Base-by-base conservation (phyloP, 2,888 invertebrate species). In the Lysandra coridon region DNA sequence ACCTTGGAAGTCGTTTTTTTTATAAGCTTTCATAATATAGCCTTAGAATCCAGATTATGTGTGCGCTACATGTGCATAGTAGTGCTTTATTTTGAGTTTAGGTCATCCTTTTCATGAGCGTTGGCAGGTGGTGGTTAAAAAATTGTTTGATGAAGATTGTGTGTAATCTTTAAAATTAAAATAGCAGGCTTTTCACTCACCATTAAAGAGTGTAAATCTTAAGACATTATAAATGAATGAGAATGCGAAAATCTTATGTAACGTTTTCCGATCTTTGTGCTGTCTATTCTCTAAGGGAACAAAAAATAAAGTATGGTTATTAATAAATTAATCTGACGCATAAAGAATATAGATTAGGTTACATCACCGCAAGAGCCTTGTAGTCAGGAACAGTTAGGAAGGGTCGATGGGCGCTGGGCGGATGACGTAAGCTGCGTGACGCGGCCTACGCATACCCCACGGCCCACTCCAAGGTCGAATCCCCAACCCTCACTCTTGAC, bases 371-470 rank as follows among this genome's bases (percentile, higher is more conserved):
- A 44, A 23, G 44, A 44, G 75, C 75, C 75, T 14, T 6, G 23
- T 37, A 40, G 89, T 88, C 88, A 88, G 86, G 86, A 85, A 84
- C 83, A 83, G 82, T 82, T 84, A 84, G 87, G 84, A 84, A 83
- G 82, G 84, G 83, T 83, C 80, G 84, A 83, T 83, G 83, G 84
- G 84, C 78, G 83, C 84, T 84, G 78, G 81, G 82, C 40, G 73
- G 73, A 53, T 92, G 92, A 92, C 92, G 91, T 92, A 90, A 92
- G 81, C 80, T 86, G 87, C 89, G 90, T 91, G 88, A 89, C 89
- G 88, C 79, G 60, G 86, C 85, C 87, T 85, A 88, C 88, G 86
- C 87, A 88, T 40, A 73, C 23, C 74, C 80, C 78, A 80, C 78
- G 60, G 17, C 74, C 80, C 78, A 80, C 78, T 81, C 84, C 86